phyloP scores from a whole-genome alignment of 2,113 vertebrate species.

The Oncorhynchus masou region DNA sequence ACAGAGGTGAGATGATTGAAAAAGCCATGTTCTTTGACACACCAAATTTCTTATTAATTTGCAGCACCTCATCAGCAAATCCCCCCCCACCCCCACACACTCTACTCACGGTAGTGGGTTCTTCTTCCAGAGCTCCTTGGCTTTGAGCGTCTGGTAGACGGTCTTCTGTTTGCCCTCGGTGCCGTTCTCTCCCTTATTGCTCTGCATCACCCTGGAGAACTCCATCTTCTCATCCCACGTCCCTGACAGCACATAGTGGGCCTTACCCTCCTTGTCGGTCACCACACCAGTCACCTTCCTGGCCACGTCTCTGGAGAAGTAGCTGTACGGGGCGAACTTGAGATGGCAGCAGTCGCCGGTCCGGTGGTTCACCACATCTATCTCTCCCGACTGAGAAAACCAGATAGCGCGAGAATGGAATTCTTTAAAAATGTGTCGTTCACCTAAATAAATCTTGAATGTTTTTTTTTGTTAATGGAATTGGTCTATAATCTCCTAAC shows the following conservation, averaged over 20 bases:
- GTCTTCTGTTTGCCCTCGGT: constrained; percentile 81
- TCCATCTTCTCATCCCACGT: constrained; percentile 99
- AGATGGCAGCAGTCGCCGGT: constrained; percentile 94
- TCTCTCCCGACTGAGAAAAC: constrained; percentile 86
- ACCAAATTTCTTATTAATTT: too few species aligned
- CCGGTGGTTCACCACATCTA: constrained; percentile 91
- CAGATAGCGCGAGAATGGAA: background rate
- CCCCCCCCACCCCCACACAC: background rate
- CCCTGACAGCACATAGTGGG: constrained; percentile 88
- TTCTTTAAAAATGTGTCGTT: background rate
- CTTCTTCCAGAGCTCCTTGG: constrained; percentile 91
- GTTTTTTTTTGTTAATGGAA: too few species aligned
- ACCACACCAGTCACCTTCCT: constrained; percentile 97
- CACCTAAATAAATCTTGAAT: too few species aligned
- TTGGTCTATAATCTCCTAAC: too few species aligned
- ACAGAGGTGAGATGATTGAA: background rate
- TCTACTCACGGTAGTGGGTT: constrained; percentile 88
- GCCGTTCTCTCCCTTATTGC: constrained; percentile 77
- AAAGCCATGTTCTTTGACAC: too few species aligned
- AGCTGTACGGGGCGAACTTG: constrained; percentile 96
- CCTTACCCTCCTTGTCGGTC: constrained; percentile 84
- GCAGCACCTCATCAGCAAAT: too few species aligned
- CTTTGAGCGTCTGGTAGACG: constrained; percentile 79
- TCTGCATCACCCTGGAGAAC: constrained; percentile 81
- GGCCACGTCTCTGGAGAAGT: constrained; percentile 93